Base-by-base conservation (phyloP, 2,113 vertebrate species). In the Toxotes chatareus region DNA sequence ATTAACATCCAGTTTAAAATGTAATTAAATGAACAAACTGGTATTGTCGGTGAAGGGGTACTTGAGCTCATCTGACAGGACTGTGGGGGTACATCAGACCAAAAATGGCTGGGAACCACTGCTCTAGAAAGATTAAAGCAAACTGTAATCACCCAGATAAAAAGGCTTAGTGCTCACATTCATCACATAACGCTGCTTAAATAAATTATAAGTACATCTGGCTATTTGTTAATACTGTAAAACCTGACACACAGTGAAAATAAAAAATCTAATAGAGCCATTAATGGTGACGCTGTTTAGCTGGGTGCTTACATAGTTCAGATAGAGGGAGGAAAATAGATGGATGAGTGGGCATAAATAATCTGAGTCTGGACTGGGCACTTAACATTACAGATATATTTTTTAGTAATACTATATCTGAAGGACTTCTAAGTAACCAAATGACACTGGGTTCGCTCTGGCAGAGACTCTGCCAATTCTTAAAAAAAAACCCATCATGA, bases 381-480 rank as follows among this genome's bases (percentile, higher is more conserved):
- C 66, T 76, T 80, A 73, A 60, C 57, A 76, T 5, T 40, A 49
- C 59, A 76, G 5, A 77, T 76, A 53, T 71, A 31, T 60, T 36
- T 67, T 73, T 83, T 68, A 83, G 42, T 49, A 53, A 80, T 1
- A 32, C 38, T 17, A 0, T 12, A 61, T 64, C 53, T 60, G 51
- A 76, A 72, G 46, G 42, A 64, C 60, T 79, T 5, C 31, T 64
- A 49, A 73, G 60, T 46, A 68, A 69, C 79, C 17, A 31, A 72
- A 70, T 36, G 61, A n/a, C 40, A 72, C 27, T 46, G 23, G 47
- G 36, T 36, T 56, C 4, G 7, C 46, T 32, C 17, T 42, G n/a
- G 21, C 59, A 42, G 42, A 66, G 42, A 21, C 42, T 60, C 11
- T 23, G 38, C 56, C 46, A 84, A 60, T 27, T 14, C 21, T 46